phyloP scores from a whole-genome alignment of 2,888 invertebrate genomes.

The Drosophila phalerata region DNA sequence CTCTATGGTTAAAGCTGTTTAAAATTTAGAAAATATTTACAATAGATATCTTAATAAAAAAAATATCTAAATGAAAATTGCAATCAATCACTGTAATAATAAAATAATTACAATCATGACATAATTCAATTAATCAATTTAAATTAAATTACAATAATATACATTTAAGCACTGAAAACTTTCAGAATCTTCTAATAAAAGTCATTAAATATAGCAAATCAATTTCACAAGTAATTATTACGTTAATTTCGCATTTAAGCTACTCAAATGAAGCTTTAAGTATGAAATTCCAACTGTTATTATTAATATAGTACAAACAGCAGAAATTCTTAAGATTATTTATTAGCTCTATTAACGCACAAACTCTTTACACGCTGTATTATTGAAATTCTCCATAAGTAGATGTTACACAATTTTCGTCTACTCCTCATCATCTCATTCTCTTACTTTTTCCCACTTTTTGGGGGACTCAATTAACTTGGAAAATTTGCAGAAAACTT shows the following conservation, averaged over 20 bases:
- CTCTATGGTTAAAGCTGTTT: too few relatives aligned
- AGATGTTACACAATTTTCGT: constrained; percentile 16
- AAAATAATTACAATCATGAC: too few relatives aligned
- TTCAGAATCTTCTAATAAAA: neutral
- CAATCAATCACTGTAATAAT: too few relatives aligned
- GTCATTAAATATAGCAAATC: neutral
- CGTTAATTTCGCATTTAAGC: neutral
- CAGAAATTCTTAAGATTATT: constrained; percentile 1
- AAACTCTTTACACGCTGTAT: constrained; percentile 7
- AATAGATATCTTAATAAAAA: too few relatives aligned
- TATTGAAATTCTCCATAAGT: constrained; percentile 27
- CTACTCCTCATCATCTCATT: neutral
- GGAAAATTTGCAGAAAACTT: constrained; percentile 43
- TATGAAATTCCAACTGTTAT: neutral
- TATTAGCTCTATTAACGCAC: constrained; percentile 19
- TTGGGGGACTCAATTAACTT: constrained; percentile 71
- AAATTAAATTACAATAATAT: too few relatives aligned
- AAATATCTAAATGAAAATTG: too few relatives aligned
- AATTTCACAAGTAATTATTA: neutral
- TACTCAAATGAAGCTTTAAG: neutral
- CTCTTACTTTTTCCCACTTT: constrained; percentile 44
- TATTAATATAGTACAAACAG: neutral
- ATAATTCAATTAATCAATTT: neutral
- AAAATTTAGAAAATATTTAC: too few relatives aligned
- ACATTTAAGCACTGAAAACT: too few relatives aligned